Evolutionary conservation across 2,797 vertebrate species (phyloP), one percentile per base, ranked within the genome.

Genomic region (Tarsius wallacei): DNA sequence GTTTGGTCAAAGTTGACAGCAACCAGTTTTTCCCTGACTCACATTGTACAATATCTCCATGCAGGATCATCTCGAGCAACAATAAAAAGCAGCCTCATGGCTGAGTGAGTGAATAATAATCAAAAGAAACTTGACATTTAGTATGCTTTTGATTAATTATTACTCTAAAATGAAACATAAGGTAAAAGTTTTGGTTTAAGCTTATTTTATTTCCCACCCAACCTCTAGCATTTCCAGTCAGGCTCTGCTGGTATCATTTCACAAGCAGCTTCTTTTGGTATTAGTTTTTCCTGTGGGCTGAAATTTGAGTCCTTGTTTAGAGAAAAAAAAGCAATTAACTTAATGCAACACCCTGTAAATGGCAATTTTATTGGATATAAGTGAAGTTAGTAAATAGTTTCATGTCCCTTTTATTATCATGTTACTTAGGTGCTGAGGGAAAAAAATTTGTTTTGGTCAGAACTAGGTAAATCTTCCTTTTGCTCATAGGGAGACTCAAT

Each of bases 1-100:
- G 94, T 90, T 94, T 93, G 88, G 82, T 95, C 88, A 95, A 85
- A 78, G 77, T 73, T 93, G 95, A 86, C 85, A 94, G 85, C 84
- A 96, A 92, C 90, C 68, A 66, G 85, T 80, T 66, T 95, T 64
- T 84, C 49, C 64, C 83, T 31, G n/a, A 17, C 19, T 28, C 4
- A 0, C 31, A 31, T 47, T 36, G 86, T 61, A 91, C 63, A 93
- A 33, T 95, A 80, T 96, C 83, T 86, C 74, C 36, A 76, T 57
- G 91, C 83, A 86, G 86, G 59, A 88, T 89, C 78, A 63, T 42
- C 63, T 87, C 2, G 36, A 95, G 77, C 91, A 85, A 66, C 28
- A 55, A 66, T 64, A 61, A 89, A 73, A 89, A 73, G 49, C 2
- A 28, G 94, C 55, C 63, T 63, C 55, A 8, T 63, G 83, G 82